Conservation (phyloP, 2,113 vertebrate genomes). For the Indicator indicator region DNA sequence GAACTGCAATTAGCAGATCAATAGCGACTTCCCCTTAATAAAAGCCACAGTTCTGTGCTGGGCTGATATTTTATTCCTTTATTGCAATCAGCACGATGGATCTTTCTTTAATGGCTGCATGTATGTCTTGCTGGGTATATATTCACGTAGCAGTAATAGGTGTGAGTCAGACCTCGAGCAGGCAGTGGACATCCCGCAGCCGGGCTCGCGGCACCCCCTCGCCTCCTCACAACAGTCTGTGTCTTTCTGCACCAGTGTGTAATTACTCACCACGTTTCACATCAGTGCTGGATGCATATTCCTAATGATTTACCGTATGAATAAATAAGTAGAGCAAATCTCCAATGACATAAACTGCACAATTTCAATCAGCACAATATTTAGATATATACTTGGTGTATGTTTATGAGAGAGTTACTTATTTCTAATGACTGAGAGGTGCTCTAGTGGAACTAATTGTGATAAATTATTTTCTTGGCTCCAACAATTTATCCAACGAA, state of each 20-base stretch:
- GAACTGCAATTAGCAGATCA: slow-evolving; percentile 52
- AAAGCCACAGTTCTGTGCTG: background rate
- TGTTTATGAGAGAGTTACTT: slow-evolving; percentile 67
- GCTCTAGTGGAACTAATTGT: slow-evolving; percentile 71
- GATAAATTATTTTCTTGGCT: slow-evolving; percentile 56
- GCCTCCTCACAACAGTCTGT: background rate
- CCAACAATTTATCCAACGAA: slow-evolving; percentile 39
- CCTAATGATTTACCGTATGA: slow-evolving; percentile 53
- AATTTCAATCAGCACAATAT: slow-evolving; percentile 69
- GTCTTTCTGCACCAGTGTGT: slow-evolving; percentile 34
- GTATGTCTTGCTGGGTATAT: background rate
- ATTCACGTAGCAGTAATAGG: background rate
- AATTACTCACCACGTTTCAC: slow-evolving; percentile 53
- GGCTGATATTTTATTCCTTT: background rate
- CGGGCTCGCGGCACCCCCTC: background rate
- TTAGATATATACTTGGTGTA: slow-evolving; percentile 59
- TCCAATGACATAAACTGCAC: slow-evolving; percentile 51
- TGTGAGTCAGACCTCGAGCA: background rate
- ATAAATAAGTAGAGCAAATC: slow-evolving; percentile 61
- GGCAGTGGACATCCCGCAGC: background rate
- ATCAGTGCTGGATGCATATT: background rate
- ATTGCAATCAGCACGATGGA: background rate
- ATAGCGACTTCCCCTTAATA: background rate
- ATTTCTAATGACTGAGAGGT: slow-evolving; percentile 67
- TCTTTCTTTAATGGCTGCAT: background rate